Percentiles rank a stretch among this genome's conserved stretches.
phyloP scores from a whole-genome alignment of 2,888 invertebrate genomes.

The Bugulina stolonifera region DNA sequence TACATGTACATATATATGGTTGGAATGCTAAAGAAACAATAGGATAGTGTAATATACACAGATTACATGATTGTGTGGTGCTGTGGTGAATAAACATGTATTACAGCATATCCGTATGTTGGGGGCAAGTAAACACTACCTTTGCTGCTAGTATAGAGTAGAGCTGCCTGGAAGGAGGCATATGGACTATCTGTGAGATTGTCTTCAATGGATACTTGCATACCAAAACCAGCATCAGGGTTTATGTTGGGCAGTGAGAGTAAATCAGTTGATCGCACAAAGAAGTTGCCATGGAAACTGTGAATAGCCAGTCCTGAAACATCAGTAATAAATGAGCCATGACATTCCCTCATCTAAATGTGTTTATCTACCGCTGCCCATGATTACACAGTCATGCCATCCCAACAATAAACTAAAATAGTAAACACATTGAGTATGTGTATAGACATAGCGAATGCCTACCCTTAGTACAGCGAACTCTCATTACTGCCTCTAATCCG shows the following conservation, averaged over 20 bases:
- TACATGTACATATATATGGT: no score
- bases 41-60: no score
- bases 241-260: slow-evolving; percentile 93
- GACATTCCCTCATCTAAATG: no score
- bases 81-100: no score
- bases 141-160: slow-evolving; percentile 91
- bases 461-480: slow-evolving; percentile 84
- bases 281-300: slow-evolving; percentile 99
- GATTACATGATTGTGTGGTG: no score
- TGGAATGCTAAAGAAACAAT: no score
- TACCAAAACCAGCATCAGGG: slow-evolving; percentile 94
- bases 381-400: no score
- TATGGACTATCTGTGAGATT: slow-evolving; percentile 53
- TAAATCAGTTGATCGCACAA: slow-evolving; percentile 93
- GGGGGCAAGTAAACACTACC: slow-evolving; percentile 56
- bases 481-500: slow-evolving; percentile 97
- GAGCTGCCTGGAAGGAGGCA: slow-evolving; percentile 93
- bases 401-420: background rate
- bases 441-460: slow-evolving; percentile 30
- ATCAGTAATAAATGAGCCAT: background rate
- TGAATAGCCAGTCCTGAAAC: slow-evolving; percentile 79
- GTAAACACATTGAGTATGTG: slow-evolving; percentile 22
- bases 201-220: slow-evolving; percentile 94
- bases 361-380: no score
- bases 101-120: no score